Evolutionary conservation across 1,140 invertebrate species (phyloP), one percentile per base, ranked within the genome.

Genomic region (Ericerus pela): DNA sequence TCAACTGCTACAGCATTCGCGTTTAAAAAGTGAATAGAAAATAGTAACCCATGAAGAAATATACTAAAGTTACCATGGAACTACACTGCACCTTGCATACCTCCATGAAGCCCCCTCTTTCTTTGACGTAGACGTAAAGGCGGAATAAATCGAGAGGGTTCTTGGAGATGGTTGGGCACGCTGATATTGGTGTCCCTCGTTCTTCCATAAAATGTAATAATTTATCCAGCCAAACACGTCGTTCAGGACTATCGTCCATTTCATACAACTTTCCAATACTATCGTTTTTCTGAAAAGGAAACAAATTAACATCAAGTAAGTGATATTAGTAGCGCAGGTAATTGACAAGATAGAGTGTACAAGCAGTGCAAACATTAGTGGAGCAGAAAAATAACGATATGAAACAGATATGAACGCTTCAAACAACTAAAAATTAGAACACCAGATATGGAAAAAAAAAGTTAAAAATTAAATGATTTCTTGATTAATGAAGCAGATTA

Each of bases 131-230:
- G 70, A 88, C 76, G 72, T 97, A 98, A 63, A 98, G 82, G 66
- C 87, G 79, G 79, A 90, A 98, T 63, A 98, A 82, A 81, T 98
- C 95, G 64, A 97, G 79, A 65, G 92, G 90, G 75, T 95, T 91
- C 78, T 97, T 97, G 72, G 87, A 92, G 72, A 98, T 96, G 64
- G 88, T 91, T 41, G 95, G 95, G 75, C 92, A 93, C 62, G 88
- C 83, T 56, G 88, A 88, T 62, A 98, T 89, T 41, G 93, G 89
- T 59, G 87, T 85, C 62, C 88, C 82, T 62, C 86, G 74, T 66
- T 94, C 89, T 69, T 96, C 93, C 84, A 96, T 91, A 70, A 91
- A 96, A 56, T 80, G 77, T 57, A 96, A 78, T 62, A 96, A 75
- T 69, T 91, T 85, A 70, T 96, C 92, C 60, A 97, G 75, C 83